phyloP scores from a whole-genome alignment of 2,113 vertebrate species.

The Platycercus adscitus region DNA sequence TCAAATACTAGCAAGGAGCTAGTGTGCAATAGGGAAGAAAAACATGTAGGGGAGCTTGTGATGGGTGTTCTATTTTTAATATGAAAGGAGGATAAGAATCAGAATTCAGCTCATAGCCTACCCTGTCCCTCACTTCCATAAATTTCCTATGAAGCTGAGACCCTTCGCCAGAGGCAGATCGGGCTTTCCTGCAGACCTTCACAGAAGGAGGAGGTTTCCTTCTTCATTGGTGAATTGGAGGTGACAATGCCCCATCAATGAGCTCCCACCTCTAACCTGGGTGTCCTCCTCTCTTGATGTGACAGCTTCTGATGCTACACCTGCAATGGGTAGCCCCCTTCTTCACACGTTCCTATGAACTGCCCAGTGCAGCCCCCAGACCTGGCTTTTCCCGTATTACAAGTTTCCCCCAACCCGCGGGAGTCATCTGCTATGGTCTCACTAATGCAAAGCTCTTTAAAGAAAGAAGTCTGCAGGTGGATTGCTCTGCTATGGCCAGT shows the following conservation, averaged over 20 bases:
- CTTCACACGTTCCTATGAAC: not conserved
- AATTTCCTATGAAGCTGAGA: not conserved
- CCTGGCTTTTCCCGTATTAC: not conserved
- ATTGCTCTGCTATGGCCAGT: not conserved
- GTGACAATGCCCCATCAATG: not conserved
- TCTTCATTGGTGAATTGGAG: not conserved
- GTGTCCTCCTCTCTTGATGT: not conserved
- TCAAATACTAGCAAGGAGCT: constrained; percentile 42
- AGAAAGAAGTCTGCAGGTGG: not conserved
- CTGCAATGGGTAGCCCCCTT: not conserved
- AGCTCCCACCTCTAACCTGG: not conserved
- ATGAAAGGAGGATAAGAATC: constrained; percentile 7
- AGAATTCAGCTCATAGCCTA: not conserved
- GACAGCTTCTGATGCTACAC: not conserved
- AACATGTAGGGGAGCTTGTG: constrained; percentile 39
- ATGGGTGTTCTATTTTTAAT: constrained; percentile 48
- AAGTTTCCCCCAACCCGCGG: not conserved
- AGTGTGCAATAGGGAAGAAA: constrained; percentile 25
- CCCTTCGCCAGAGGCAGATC: not conserved
- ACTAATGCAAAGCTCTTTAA: not conserved
- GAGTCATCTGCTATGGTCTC: not conserved
- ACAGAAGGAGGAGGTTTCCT: not conserved
- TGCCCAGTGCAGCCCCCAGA: not conserved
- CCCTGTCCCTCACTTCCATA: not conserved
- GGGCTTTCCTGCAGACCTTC: not conserved